These are phyloP conservation scores for Heterodera carotae DNA, from an alignment of 1,140 invertebrate species.

Conservation along the genomic window DNA sequence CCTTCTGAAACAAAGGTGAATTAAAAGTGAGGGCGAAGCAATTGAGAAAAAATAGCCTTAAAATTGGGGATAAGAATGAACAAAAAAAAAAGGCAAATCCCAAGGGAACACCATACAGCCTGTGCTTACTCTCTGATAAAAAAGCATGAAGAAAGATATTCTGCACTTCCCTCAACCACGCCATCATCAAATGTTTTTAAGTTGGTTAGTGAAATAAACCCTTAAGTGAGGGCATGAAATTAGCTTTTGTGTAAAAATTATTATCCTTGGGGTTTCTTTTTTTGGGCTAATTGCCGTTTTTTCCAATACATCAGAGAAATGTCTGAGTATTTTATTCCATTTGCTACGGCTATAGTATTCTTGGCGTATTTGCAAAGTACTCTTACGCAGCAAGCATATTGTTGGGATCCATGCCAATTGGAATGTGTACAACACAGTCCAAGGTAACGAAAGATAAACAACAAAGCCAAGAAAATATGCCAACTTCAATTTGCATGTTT, in stretches of 20 bases:
- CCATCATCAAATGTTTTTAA: too few species aligned
- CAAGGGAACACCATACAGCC: background rate
- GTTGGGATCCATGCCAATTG: constrained; percentile 35
- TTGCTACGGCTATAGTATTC: constrained; percentile 15
- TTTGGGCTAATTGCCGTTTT: too few species aligned
- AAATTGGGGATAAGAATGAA: background rate
- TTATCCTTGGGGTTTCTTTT: too few species aligned
- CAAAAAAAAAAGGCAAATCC: background rate
- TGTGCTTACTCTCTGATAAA: background rate
- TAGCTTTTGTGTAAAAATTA: too few species aligned
- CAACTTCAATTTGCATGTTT: background rate
- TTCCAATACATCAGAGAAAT: background rate
- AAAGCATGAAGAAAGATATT: background rate
- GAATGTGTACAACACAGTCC: constrained; percentile 33
- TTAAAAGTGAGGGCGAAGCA: background rate
- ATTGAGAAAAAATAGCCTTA: background rate
- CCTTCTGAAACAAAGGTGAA: constrained; percentile 30
- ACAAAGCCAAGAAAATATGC: background rate
- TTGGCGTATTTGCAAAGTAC: background rate
- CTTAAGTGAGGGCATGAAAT: too few species aligned
- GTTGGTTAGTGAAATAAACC: too few species aligned
- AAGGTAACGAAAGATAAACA: constrained; percentile 29
- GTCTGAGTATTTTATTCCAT: background rate
- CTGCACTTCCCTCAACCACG: too few species aligned
- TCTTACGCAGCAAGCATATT: constrained; percentile 43